A percentile compares a stretch with the other conserved stretches of the same genome.
Evolutionary conservation across 2,113 vertebrate genomes (phyloP).

Genomic region (Gymnobelideus leadbeateri): DNA sequence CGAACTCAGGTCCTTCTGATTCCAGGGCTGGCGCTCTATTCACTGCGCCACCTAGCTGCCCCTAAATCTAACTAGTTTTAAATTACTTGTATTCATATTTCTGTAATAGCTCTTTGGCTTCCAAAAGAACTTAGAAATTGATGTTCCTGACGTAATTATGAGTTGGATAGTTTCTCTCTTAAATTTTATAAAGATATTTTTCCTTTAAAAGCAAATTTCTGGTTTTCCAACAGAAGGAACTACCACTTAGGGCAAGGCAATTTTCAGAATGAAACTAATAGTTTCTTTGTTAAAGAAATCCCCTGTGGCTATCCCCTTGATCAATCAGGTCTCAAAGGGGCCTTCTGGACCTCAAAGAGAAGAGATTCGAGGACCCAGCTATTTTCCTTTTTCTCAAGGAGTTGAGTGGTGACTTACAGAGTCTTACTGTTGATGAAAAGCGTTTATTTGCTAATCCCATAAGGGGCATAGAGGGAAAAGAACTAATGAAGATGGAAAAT

Average conservation of each 20-base stretch:
- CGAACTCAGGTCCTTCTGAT: no score
- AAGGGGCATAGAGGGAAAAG: background rate
- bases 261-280: background rate
- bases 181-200: background rate
- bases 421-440: background rate
- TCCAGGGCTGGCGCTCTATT: no score
- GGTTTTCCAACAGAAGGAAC: background rate
- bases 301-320: background rate
- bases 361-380: background rate
- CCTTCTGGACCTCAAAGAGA: background rate
- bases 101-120: background rate
- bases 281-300: constrained; percentile 6
- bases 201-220: background rate
- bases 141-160: background rate
- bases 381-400: background rate
- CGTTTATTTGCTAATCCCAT: background rate
- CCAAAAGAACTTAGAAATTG: background rate
- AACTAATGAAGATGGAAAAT: background rate
- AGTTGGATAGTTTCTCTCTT: background rate
- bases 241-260: background rate
- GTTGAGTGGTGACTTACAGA: background rate
- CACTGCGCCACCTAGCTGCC: no score
- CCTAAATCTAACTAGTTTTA: background rate
- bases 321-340: background rate
- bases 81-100: background rate